Conservation (phyloP, 1,140 invertebrate species). For the Cherax quadricarinatus region DNA sequence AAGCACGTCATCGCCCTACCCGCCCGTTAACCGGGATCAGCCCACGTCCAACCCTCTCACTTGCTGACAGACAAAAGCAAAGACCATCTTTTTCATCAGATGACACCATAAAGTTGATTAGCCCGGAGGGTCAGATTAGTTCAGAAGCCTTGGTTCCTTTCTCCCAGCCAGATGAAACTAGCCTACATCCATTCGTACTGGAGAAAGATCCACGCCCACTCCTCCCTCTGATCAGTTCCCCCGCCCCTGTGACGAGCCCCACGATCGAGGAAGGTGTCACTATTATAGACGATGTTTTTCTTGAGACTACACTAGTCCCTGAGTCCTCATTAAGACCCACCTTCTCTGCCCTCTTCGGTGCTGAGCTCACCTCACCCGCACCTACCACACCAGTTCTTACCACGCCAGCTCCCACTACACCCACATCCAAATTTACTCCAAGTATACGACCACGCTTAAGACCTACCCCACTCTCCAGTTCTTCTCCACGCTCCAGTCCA, state of each 20-base stretch:
- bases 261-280: slow-evolving; percentile 27
- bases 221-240: neutral
- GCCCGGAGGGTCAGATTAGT: neutral
- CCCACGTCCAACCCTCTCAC: neutral
- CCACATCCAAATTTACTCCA: too few relatives aligned
- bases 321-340: slow-evolving; percentile 46
- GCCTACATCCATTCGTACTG: neutral
- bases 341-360: neutral
- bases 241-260: slow-evolving; percentile 7
- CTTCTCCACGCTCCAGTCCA: too few relatives aligned
- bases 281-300: slow-evolving; percentile 33
- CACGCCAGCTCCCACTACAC: slow-evolving; percentile 27
- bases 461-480: too few relatives aligned
- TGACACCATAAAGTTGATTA: neutral
- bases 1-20: slow-evolving; percentile 2
- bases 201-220: neutral
- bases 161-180: neutral
- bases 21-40: neutral
- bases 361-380: slow-evolving; percentile 1
- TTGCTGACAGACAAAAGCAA: neutral
- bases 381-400: neutral
- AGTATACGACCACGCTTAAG: too few relatives aligned
- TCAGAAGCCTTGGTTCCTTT: neutral
- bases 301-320: slow-evolving; percentile 27
- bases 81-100: neutral